Conservation (phyloP, 1,140 invertebrate genomes). For the Psilanteris sp. region DNA sequence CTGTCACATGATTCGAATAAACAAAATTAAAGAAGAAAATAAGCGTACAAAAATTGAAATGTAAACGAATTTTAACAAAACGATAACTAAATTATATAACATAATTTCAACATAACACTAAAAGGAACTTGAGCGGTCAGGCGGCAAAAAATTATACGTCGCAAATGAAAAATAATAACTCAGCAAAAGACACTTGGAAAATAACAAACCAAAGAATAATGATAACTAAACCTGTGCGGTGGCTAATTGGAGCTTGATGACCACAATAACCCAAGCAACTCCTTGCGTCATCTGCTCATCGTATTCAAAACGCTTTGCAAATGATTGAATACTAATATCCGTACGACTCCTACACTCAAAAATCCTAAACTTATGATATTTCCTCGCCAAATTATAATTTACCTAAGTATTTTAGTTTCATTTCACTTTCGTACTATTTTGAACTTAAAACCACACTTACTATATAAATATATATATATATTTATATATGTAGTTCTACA, state of each 20-base stretch:
- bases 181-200: slow-evolving; percentile 30
- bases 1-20: slow-evolving; percentile 46
- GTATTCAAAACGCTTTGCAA: slow-evolving; percentile 36
- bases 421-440: no score
- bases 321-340: background rate
- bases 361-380: background rate
- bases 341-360: background rate
- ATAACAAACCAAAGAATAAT: slow-evolving; percentile 56
- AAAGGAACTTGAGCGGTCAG: slow-evolving; percentile 51
- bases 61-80: slow-evolving; percentile 57
- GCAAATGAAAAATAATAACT: slow-evolving; percentile 47
- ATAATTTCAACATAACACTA: slow-evolving; percentile 26
- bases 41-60: slow-evolving; percentile 54
- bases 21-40: slow-evolving; percentile 47
- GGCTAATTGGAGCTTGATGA: slow-evolving; percentile 78
- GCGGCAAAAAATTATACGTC: slow-evolving; percentile 51
- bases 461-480: background rate
- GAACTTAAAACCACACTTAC: no score
- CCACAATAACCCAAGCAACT: slow-evolving; percentile 80
- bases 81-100: slow-evolving; percentile 44
- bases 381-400: no score
- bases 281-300: slow-evolving; percentile 71
- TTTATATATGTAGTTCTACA: no score
- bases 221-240: slow-evolving; percentile 69
- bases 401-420: no score